Evolutionary conservation across 2,888 invertebrate genomes (phyloP), one percentile per base, ranked within the genome.

Genomic region (Itoplectis maculator): DNA sequence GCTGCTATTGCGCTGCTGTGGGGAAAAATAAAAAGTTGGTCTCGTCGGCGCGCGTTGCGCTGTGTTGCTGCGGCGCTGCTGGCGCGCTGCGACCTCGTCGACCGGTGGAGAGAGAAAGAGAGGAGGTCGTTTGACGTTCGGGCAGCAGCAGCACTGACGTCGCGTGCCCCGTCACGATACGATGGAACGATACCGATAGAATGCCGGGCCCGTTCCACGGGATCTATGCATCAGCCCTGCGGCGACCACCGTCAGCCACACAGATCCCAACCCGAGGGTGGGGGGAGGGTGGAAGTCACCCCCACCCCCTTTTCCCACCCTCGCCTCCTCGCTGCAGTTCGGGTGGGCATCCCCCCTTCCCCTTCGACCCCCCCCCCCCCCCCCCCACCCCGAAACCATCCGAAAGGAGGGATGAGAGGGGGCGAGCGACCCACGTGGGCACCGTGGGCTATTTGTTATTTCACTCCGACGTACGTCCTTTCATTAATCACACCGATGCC

Each of bases 391-490:
- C n/a, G n/a, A n/a, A n/a, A n/a, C 54, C 51, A 69, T 72, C 63
- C 76, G n/a, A n/a, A n/a, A n/a, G n/a, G n/a, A n/a, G n/a, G n/a
- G n/a, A n/a, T n/a, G n/a, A n/a, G n/a, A n/a, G n/a, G n/a, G n/a
- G n/a, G 42, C 54, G 81, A 29, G 42, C 54, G 81, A 79, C 77
- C 84, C 85, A 83, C 85, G 72, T 85, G 82, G 85, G 86, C 87
- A 85, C 87, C n/a, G n/a, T n/a, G 85, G 84, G 88, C 90, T 91
- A 91, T 92, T 91, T 91, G 90, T 91, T 91, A 90, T 91, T 91
- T 90, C 87, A 88, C 89, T 88, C 90, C 84, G 88, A 84, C 85
- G 85, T 83, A 84, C 85, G 85, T 83, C 86, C 49, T 79, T 89
- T 90, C 91, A 91, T 91, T 91, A 91, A 91, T 91, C 91, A 91